phyloP scores from a whole-genome alignment of 2,888 invertebrate genomes.

The Brachyopa scutellaris region DNA sequence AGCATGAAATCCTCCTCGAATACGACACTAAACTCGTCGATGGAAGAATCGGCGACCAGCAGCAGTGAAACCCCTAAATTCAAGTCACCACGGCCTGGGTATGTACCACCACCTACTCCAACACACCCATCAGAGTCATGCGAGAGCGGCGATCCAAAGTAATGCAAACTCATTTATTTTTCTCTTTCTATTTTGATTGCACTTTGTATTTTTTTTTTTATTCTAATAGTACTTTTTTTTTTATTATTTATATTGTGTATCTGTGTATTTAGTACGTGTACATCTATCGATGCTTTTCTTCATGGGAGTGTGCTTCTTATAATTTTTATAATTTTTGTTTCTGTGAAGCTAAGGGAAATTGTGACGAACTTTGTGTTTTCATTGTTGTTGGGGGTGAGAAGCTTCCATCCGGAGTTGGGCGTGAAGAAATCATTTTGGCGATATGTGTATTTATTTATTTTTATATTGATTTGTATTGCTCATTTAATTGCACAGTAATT shows the following conservation, averaged over 20 bases:
- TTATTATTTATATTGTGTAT: neutral
- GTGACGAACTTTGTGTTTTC: neutral
- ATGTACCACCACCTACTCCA: conserved; percentile 73
- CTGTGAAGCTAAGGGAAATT: neutral
- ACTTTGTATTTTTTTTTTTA: conserved; percentile 27
- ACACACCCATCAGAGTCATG: conserved; percentile 64
- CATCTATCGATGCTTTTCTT: conserved; percentile 19
- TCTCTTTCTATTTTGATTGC: conserved; percentile 49
- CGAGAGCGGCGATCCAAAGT: conserved; percentile 67
- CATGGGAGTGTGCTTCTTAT: neutral
- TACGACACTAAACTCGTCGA: conserved; percentile 77
- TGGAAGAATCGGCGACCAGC: conserved; percentile 76
- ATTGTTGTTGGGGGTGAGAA: neutral
- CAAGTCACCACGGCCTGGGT: conserved; percentile 81
- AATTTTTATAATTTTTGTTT: no score
- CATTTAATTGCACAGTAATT: neutral
- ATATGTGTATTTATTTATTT: neutral
- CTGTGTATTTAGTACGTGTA: conserved; percentile 1
- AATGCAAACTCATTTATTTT: conserved; percentile 63
- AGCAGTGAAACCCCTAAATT: conserved; percentile 77
- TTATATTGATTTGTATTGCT: neutral
- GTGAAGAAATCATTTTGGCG: neutral
- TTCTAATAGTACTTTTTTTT: neutral
- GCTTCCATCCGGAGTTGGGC: no score
- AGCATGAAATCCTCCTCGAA: conserved; percentile 77